Conservation (phyloP, 2,888 invertebrate species). For the Elmis aenea region DNA sequence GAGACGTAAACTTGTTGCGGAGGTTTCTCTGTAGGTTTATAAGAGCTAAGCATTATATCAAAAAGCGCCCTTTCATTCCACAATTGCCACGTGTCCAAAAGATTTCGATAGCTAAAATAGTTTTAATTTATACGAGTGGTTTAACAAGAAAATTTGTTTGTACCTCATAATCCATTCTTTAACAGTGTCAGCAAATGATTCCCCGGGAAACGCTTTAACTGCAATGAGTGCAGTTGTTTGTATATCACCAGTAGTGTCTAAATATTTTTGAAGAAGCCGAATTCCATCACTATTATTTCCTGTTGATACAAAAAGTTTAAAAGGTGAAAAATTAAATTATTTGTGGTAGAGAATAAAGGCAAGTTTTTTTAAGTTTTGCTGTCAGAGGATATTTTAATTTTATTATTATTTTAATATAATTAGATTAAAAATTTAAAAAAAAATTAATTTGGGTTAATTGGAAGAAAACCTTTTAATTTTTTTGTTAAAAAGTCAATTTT, state of each 20-base stretch:
- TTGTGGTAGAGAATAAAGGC: not conserved
- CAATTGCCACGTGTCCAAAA: slow-evolving; percentile 85
- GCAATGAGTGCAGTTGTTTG: slow-evolving; percentile 83
- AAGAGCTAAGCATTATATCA: slow-evolving; percentile 70
- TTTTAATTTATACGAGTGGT: slow-evolving; percentile 3
- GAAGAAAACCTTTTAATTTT: too few relatives aligned
- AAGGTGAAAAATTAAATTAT: slow-evolving; percentile 5
- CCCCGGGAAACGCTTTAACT: slow-evolving; percentile 70
- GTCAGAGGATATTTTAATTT: too few relatives aligned
- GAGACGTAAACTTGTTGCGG: slow-evolving; percentile 71
- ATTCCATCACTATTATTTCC: slow-evolving; percentile 72
- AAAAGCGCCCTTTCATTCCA: slow-evolving; percentile 88
- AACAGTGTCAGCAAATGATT: slow-evolving; percentile 59
- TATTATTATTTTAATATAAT: too few relatives aligned
- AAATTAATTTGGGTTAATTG: too few relatives aligned
- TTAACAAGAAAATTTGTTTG: slow-evolving; percentile 3
- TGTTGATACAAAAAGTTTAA: slow-evolving; percentile 32
- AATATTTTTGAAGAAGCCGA: slow-evolving; percentile 76
- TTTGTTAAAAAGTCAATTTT: too few relatives aligned
- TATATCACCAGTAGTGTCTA: slow-evolving; percentile 84
- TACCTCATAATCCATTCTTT: slow-evolving; percentile 68
- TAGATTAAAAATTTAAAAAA: too few relatives aligned
- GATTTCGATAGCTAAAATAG: slow-evolving; percentile 65
- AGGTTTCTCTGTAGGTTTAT: slow-evolving; percentile 53
- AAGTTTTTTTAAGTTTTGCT: slow-evolving; percentile 3